Conservation (phyloP, 2,113 vertebrate species). For the Myrmecophaga tridactyla region DNA sequence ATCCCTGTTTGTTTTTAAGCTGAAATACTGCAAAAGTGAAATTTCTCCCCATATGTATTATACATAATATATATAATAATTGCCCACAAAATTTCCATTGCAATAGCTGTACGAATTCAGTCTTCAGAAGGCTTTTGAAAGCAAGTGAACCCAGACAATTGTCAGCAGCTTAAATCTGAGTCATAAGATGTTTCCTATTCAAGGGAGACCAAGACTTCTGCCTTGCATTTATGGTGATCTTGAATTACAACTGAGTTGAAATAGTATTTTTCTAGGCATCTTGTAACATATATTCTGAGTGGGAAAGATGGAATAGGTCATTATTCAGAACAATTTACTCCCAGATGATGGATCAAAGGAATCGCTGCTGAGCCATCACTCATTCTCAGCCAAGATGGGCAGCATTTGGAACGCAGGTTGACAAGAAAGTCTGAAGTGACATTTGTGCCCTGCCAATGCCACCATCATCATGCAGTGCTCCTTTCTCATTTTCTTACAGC, state of each 20-base stretch:
- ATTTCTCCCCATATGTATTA: not conserved
- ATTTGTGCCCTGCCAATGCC: constrained; percentile 48
- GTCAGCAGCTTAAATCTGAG: constrained; percentile 16
- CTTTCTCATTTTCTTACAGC: constrained; percentile 60
- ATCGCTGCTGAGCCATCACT: constrained; percentile 32
- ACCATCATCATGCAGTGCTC: constrained; percentile 36
- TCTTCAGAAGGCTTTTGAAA: constrained; percentile 32
- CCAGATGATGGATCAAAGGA: constrained; percentile 55
- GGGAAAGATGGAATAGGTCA: constrained; percentile 52
- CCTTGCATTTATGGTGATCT: constrained; percentile 48
- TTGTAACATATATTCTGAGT: constrained; percentile 58
- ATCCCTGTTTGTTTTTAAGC: constrained; percentile 28
- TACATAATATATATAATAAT: not conserved
- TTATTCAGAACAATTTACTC: constrained; percentile 69
- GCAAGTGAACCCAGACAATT: not conserved
- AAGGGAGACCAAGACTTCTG: not conserved
- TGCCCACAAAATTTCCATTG: not conserved
- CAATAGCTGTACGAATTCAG: not conserved
- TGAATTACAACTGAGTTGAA: constrained; percentile 63
- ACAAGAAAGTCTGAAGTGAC: constrained; percentile 72
- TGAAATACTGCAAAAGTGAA: constrained; percentile 9
- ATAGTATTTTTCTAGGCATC: constrained; percentile 45
- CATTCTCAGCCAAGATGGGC: constrained; percentile 47
- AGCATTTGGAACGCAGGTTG: constrained; percentile 58
- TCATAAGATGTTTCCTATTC: not conserved